Evolutionary conservation across 1,140 invertebrate genomes (phyloP).

Genomic region (Stratiolaelaps scimitus): DNA sequence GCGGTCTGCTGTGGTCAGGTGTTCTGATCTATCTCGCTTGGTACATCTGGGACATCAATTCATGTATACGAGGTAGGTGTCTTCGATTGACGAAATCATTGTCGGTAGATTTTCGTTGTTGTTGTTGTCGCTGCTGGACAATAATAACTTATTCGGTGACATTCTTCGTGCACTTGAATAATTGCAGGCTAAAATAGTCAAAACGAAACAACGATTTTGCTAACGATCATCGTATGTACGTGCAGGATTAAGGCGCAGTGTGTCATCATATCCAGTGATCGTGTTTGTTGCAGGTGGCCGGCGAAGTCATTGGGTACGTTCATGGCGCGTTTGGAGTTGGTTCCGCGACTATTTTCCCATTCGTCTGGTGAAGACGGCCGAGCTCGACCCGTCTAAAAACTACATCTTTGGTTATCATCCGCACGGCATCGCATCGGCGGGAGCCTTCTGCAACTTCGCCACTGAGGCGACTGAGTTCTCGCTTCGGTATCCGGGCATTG

Average conservation of each 20-base stretch:
- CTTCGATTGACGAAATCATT: too few species aligned
- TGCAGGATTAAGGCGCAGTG: too few species aligned
- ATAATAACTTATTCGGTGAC: too few species aligned
- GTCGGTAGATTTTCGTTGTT: too few species aligned
- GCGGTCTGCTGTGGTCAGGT: constrained; percentile 39
- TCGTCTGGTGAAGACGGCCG: constrained; percentile 62
- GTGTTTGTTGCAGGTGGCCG: constrained; percentile 44
- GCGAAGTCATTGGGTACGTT: constrained; percentile 50
- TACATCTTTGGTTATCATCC: constrained; percentile 79
- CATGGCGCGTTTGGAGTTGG: constrained; percentile 56
- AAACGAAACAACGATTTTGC: too few species aligned
- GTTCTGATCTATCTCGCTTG: constrained; percentile 53
- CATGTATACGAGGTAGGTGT: constrained; percentile 42
- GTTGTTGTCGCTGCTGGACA: too few species aligned
- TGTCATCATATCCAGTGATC: too few species aligned
- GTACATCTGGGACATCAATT: constrained; percentile 54
- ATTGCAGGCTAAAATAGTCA: too few species aligned
- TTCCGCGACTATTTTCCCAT: constrained; percentile 72
- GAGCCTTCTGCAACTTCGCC: constrained; percentile 61
- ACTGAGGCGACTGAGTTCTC: constrained; percentile 59
- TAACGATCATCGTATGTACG: too few species aligned
- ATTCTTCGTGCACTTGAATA: too few species aligned
- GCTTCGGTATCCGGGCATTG: constrained; percentile 64
- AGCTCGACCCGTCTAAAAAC: constrained; percentile 62
- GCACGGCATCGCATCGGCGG: constrained; percentile 68